These are phyloP conservation scores for Lates calcarifer DNA, from an alignment of 2,113 vertebrate genomes.

Conservation along the genomic window DNA sequence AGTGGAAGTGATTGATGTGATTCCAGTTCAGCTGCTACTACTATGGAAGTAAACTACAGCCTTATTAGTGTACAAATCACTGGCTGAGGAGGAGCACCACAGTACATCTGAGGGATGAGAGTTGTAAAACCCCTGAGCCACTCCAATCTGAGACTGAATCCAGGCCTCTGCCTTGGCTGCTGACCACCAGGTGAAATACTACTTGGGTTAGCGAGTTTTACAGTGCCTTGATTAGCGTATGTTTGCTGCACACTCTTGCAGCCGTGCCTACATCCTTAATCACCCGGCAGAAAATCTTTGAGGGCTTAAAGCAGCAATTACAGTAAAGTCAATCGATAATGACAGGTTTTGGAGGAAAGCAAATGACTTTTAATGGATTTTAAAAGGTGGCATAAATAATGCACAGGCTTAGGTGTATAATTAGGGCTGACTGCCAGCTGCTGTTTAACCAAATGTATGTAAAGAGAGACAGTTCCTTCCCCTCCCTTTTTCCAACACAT, in stretches of 20 bases:
- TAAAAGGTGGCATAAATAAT: slow-evolving; percentile 85
- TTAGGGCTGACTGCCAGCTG: slow-evolving; percentile 69
- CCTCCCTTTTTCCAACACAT: slow-evolving; percentile 2
- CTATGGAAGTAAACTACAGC: not conserved
- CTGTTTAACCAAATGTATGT: slow-evolving; percentile 79
- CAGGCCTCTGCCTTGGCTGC: slow-evolving; percentile 13
- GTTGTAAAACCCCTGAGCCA: slow-evolving; percentile 40
- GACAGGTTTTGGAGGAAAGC: slow-evolving; percentile 79
- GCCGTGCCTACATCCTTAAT: slow-evolving; percentile 74
- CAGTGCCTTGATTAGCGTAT: slow-evolving; percentile 63
- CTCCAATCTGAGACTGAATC: slow-evolving; percentile 10
- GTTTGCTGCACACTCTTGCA: slow-evolving; percentile 49
- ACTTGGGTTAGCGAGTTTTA: slow-evolving; percentile 67
- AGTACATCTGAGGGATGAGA: not conserved
- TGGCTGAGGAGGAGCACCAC: not conserved
- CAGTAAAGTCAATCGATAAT: slow-evolving; percentile 85
- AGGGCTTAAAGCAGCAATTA: slow-evolving; percentile 83
- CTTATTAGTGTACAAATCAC: slow-evolving; percentile 39
- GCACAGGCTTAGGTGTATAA: slow-evolving; percentile 78
- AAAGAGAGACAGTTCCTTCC: slow-evolving; percentile 37
- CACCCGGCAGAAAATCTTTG: slow-evolving; percentile 82
- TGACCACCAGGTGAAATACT: slow-evolving; percentile 70
- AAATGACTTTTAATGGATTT: slow-evolving; percentile 84
- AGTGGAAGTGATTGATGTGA: not conserved
- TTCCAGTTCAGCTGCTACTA: slow-evolving; percentile 11